Conservation (phyloP, 1,140 invertebrate species). For the Drosophila athabasca region DNA sequence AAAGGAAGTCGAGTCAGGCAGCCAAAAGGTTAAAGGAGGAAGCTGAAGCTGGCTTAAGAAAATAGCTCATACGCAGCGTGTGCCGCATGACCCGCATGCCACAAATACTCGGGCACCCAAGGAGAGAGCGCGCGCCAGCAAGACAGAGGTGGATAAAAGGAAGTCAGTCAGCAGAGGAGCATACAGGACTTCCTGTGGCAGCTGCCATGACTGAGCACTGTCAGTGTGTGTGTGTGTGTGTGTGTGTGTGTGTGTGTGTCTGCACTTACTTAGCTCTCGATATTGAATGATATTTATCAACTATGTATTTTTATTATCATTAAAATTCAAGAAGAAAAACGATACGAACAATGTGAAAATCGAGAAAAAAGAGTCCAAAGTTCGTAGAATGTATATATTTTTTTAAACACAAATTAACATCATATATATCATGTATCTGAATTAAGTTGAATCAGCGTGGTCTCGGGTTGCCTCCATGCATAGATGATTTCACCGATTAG, state of each 20-base stretch:
- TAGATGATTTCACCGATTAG: constrained; percentile 1
- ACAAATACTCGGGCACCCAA: constrained; percentile 56
- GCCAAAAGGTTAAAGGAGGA: constrained; percentile 44
- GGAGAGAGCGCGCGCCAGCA: constrained; percentile 9
- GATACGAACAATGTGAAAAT: background rate
- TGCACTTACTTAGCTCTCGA: constrained; percentile 24
- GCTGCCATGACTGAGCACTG: constrained; percentile 41
- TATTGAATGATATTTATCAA: constrained; percentile 24
- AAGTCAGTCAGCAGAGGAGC: constrained; percentile 2
- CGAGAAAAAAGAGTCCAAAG: too few relatives aligned
- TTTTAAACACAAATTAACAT: too few relatives aligned
- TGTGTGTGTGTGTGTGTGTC: constrained; percentile 18
- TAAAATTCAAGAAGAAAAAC: background rate
- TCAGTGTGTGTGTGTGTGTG: constrained; percentile 19
- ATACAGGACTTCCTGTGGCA: constrained; percentile 35
- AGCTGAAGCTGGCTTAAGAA: constrained; percentile 54
- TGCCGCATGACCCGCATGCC: constrained; percentile 68
- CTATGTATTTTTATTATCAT: background rate
- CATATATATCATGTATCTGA: too few relatives aligned
- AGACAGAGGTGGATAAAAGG: background rate
- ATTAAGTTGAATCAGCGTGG: background rate
- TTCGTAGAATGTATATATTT: too few relatives aligned
- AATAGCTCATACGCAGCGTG: constrained; percentile 78
- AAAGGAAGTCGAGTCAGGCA: constrained; percentile 24
- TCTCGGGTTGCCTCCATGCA: background rate